phyloP scores from a whole-genome alignment of 2,888 invertebrate genomes.

The Macrophya alboannulata region DNA sequence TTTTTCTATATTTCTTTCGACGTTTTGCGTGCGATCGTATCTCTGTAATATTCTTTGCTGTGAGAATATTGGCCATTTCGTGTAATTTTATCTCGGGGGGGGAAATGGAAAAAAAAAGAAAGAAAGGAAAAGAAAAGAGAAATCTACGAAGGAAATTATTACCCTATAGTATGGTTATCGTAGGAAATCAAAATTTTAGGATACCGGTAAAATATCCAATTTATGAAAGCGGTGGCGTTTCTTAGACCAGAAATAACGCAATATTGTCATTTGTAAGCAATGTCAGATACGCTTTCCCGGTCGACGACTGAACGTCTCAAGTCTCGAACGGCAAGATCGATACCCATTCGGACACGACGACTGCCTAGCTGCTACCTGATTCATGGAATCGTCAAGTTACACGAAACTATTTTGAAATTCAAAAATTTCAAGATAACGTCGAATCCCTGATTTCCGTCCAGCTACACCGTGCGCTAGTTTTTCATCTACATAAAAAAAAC shows the following conservation, averaged over 20 bases:
- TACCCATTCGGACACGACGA: conserved; percentile 10
- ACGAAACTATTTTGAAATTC: conserved; percentile 1
- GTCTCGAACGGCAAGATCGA: background rate
- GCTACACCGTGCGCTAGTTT: background rate
- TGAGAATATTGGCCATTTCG: conserved; percentile 29
- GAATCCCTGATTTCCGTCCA: background rate
- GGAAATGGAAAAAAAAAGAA: background rate
- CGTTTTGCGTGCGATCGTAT: conserved; percentile 33
- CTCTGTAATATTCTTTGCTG: conserved; percentile 31
- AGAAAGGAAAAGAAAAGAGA: background rate
- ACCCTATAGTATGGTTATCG: background rate
- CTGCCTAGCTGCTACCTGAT: conserved; percentile 6
- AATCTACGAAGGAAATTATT: background rate
- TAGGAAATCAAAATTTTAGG: conserved; percentile 28
- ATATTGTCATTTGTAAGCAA: conserved; percentile 16
- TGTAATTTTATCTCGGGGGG: conserved; percentile 12
- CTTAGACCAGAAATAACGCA: conserved; percentile 20
- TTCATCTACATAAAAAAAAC: background rate
- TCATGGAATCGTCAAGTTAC: conserved; percentile 33
- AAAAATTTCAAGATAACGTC: background rate
- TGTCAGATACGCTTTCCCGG: conserved; percentile 13
- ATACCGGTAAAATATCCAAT: conserved; percentile 1
- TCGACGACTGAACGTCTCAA: conserved; percentile 22
- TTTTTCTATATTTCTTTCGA: background rate
- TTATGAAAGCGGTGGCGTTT: background rate